phyloP scores from a whole-genome alignment of 2,797 vertebrate species.

The Chloroceryle inda region DNA sequence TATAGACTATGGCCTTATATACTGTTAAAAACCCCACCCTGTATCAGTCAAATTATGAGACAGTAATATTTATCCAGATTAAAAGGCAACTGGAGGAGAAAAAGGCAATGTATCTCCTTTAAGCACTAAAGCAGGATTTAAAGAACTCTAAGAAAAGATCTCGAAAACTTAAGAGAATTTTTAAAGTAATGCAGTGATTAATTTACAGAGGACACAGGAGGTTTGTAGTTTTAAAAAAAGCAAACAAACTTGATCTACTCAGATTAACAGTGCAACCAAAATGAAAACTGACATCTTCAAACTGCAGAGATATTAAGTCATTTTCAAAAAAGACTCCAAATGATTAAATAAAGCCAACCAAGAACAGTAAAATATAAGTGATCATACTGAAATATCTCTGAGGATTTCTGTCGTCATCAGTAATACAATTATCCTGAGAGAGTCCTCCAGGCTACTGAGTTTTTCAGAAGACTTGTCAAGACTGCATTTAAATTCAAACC shows the following conservation, averaged over 20 bases:
- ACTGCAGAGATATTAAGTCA: neutral
- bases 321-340: neutral
- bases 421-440: neutral
- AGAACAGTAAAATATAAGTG: neutral
- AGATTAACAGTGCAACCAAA: neutral
- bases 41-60: neutral
- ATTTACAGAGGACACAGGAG: neutral
- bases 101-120: neutral
- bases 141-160: neutral
- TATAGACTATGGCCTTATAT: accelerated
- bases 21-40: neutral
- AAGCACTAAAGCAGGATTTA: neutral
- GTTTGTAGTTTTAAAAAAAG: neutral
- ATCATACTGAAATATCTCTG: neutral
- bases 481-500: neutral
- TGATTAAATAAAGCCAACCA: neutral
- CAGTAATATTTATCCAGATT: neutral
- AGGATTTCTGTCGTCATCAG: neutral
- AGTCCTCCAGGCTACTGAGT: neutral
- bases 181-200: neutral
- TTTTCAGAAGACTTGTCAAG: neutral
- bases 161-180: neutral
- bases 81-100: neutral
- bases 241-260: neutral
- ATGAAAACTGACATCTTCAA: neutral